Percentiles rank a stretch among this genome's conserved stretches.
These are phyloP conservation scores for Myrmophylax atrothorax DNA, from an alignment of 2,113 vertebrate species.

Conservation along the genomic window DNA sequence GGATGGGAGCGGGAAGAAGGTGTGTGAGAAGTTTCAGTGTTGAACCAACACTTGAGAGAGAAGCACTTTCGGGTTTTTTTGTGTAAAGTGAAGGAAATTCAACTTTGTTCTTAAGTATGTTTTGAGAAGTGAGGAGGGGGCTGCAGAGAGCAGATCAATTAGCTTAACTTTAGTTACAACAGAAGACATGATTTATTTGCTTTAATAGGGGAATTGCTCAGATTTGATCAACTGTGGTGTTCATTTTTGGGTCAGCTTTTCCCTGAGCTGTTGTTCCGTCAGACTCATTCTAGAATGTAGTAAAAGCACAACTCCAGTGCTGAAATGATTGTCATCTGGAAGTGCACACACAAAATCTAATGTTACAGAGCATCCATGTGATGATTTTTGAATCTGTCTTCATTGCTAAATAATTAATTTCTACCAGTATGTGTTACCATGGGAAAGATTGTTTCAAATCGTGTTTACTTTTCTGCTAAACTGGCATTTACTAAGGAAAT, in stretches of 20 bases:
- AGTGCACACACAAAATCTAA: background rate
- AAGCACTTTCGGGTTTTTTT: background rate
- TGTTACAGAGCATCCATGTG: background rate
- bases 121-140: background rate
- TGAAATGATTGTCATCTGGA: background rate
- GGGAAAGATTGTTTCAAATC: conserved; percentile 22
- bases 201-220: background rate
- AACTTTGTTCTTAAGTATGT: background rate
- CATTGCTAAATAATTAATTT: conserved; percentile 29
- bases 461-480: conserved; percentile 11
- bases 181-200: background rate
- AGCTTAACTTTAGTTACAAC: background rate
- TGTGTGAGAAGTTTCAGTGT: background rate
- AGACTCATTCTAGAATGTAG: background rate
- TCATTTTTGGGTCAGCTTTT: background rate
- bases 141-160: background rate
- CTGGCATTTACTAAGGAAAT: background rate
- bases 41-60: background rate
- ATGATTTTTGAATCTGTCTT: background rate
- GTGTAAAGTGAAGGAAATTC: background rate
- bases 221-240: background rate
- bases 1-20: background rate
- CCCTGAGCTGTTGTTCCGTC: background rate
- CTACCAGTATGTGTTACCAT: background rate
- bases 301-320: background rate